Evolutionary conservation across 2,113 vertebrate genomes (phyloP), one percentile per base, ranked within the genome.

Genomic region (Silurus asotus): DNA sequence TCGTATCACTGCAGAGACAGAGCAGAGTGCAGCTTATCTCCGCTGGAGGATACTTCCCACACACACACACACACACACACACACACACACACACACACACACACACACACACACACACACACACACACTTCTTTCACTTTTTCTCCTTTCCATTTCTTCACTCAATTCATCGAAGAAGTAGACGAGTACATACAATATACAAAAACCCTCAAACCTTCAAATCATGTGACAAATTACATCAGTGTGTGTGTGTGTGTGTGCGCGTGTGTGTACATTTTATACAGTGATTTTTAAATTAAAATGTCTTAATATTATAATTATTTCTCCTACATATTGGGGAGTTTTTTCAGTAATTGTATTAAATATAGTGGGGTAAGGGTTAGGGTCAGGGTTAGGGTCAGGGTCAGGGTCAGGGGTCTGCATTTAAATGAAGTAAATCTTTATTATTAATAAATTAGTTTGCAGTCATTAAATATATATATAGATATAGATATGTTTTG

Each of bases 1-100:
- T 89, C 82, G 87, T 84, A 89, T 91, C 87, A 86, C 81, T 85
- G 84, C 88, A 88, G 86, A 59, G 23, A 78, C 81, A 69, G 90
- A 90, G 90, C 91, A 91, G 88, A 84, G 89, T 90, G 87, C 89
- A 88, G 79, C 86, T 81, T 53, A 88, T 87, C 90, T 90, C 88
- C 23, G 90, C 89, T 84, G 84, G 20, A 25, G 67, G 85, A 81
- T 88, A 77, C 45, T 28, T 51, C 61, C 65, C 82, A 82, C 70
- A 85, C 61, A 75, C 83, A 45, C 74, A 62, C 45, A 37, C 15
- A 25, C 72, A 25, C 80, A 2, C 82, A 61, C 48, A 53, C 76
- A 78, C 53, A 78, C n/a, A 49, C 77, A 56, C 14, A 19, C 75
- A 55, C 75, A 77, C 75, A 77, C 75, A 77, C 75, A 76, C 49